phyloP scores from a whole-genome alignment of 2,888 invertebrate genomes.

The Zygaena filipendulae region DNA sequence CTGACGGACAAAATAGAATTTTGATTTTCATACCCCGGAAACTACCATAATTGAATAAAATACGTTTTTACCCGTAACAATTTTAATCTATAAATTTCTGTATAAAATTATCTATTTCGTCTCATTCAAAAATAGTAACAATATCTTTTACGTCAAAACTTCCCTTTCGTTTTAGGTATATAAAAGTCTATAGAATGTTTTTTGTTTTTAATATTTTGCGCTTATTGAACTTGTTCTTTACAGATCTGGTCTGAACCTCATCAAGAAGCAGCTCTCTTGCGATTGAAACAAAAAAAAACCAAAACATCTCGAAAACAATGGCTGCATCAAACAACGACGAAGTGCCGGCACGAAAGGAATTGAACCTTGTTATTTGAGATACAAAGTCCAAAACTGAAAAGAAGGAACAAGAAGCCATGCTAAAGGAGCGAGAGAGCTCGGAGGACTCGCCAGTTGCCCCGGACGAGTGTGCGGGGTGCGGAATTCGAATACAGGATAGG shows the following conservation, averaged over 20 bases:
- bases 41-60: too few species aligned
- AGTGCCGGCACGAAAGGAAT: conserved; percentile 22
- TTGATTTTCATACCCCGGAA: too few species aligned
- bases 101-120: not conserved
- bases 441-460: conserved; percentile 50
- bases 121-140: not conserved
- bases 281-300: too few species aligned
- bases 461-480: conserved; percentile 72
- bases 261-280: too few species aligned
- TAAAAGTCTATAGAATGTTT: too few species aligned
- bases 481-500: conserved; percentile 71
- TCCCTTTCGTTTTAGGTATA: too few species aligned
- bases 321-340: conserved; percentile 23
- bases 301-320: too few species aligned
- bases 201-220: too few species aligned
- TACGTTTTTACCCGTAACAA: too few species aligned
- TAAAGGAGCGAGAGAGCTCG: conserved; percentile 75
- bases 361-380: conserved; percentile 49
- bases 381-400: conserved; percentile 32
- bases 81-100: not conserved
- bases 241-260: too few species aligned
- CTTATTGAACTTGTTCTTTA: too few species aligned
- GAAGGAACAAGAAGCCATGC: conserved; percentile 58
- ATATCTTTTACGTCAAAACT: conserved; percentile 15
- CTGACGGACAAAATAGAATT: too few species aligned